phyloP scores from a whole-genome alignment of 1,140 invertebrate genomes.

The Drosophila hydei region DNA sequence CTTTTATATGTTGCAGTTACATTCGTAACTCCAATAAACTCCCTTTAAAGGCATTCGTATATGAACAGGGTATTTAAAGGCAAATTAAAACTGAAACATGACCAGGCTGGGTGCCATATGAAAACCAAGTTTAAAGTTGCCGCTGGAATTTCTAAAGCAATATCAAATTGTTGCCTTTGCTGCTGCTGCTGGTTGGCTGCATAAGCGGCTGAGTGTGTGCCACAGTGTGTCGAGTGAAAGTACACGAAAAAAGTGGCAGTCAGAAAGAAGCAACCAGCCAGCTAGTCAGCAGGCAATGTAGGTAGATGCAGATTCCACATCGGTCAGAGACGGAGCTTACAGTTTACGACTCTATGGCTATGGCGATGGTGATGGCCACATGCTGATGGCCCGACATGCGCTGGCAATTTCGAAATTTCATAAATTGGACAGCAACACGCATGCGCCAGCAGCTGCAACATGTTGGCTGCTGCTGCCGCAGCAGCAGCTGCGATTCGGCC shows the following conservation, averaged over 20 bases:
- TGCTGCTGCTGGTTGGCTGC: constrained; percentile 47
- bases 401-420: constrained; percentile 56
- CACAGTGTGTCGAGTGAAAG: constrained; percentile 64
- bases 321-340: constrained; percentile 44
- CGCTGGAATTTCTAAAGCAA: constrained; percentile 57
- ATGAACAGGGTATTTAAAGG: constrained; percentile 10
- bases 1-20: not conserved
- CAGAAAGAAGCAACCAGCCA: constrained; percentile 23
- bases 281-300: not conserved
- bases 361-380: constrained; percentile 37
- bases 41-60: not conserved
- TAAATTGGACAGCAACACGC: constrained; percentile 65
- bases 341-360: constrained; percentile 34
- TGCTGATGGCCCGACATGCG: constrained; percentile 45
- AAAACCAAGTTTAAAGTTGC: constrained; percentile 22
- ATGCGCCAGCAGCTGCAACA: constrained; percentile 43
- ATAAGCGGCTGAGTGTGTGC: constrained; percentile 58
- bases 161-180: constrained; percentile 34
- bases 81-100: constrained; percentile 61
- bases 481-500: constrained; percentile 21
- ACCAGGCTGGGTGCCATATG: constrained; percentile 52
- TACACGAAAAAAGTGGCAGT: constrained; percentile 62
- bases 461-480: constrained; percentile 17
- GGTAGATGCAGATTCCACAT: constrained; percentile 55
- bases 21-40: not conserved